Conservation (phyloP, 2,888 invertebrate species). For the Diplolepis rosae region DNA sequence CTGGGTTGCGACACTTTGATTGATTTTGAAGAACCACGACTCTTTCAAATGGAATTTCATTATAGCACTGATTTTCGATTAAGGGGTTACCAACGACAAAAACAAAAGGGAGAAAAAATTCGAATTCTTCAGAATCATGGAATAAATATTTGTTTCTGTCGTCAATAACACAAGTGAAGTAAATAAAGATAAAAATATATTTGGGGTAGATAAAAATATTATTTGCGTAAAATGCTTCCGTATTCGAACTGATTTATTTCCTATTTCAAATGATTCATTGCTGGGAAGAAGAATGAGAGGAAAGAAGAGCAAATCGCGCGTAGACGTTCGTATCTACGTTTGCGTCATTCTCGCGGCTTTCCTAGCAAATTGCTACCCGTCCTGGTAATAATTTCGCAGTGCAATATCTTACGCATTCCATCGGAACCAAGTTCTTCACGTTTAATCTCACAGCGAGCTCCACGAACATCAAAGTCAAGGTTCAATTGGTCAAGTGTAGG, state of each 20-base stretch:
- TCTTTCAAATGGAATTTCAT: slow-evolving; percentile 13
- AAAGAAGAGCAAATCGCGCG: slow-evolving; percentile 27
- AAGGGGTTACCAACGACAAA: background rate
- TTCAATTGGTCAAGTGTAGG: slow-evolving; percentile 29
- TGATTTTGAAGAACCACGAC: slow-evolving; percentile 7
- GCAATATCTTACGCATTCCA: slow-evolving; percentile 31
- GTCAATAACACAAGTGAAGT: no score
- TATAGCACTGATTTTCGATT: slow-evolving; percentile 4
- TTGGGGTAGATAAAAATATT: background rate
- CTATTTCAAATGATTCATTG: slow-evolving; percentile 26
- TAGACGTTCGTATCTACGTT: slow-evolving; percentile 11
- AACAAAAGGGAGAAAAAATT: background rate
- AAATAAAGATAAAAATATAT: no score
- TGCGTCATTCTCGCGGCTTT: slow-evolving; percentile 28
- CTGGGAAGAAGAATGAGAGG: background rate
- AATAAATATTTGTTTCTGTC: no score
- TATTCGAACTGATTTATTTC: background rate
- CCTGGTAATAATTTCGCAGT: slow-evolving; percentile 29
- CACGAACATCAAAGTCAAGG: slow-evolving; percentile 25
- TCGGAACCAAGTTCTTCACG: slow-evolving; percentile 17
- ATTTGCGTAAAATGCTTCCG: background rate
- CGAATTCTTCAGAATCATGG: no score
- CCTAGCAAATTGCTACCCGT: slow-evolving; percentile 29
- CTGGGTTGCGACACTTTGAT: slow-evolving; percentile 23
- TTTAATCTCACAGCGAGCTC: slow-evolving; percentile 24